Evolutionary conservation across 2,113 vertebrate species (phyloP).

Genomic region (Mellivora capensis): DNA sequence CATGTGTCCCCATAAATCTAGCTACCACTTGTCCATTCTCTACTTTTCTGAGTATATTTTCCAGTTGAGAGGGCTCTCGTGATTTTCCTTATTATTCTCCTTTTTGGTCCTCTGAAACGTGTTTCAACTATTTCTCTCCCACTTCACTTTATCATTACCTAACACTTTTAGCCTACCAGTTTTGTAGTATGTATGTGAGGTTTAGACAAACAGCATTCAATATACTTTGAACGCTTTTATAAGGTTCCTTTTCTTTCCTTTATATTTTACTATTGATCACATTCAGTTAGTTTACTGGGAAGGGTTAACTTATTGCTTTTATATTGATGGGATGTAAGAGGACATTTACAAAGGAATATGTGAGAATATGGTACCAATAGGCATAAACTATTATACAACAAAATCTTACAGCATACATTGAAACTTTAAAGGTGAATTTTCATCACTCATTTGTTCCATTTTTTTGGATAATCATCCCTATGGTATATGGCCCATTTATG

Average conservation of each 20-base stretch:
- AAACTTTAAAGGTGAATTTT: constrained; percentile 50
- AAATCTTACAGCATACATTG: neutral
- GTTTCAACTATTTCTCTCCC: neutral
- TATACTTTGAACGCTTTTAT: constrained; percentile 13
- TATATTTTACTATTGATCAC: constrained; percentile 25
- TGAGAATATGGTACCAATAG: constrained; percentile 20
- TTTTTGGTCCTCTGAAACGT: constrained; percentile 26
- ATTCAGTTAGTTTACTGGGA: constrained; percentile 38
- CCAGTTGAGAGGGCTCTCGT: neutral
- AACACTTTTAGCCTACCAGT: neutral
- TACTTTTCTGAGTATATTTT: constrained; percentile 42
- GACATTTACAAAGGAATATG: constrained; percentile 28
- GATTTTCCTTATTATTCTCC: neutral
- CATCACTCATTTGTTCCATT: neutral
- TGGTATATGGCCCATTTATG: neutral
- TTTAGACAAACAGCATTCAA: neutral
- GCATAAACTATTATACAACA: neutral
- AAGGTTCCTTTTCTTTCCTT: constrained; percentile 26
- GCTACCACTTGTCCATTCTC: neutral
- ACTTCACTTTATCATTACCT: neutral
- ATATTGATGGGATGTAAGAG: neutral
- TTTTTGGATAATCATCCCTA: neutral
- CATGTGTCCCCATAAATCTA: constrained; percentile 18
- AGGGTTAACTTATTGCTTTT: constrained; percentile 10
- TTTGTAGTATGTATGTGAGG: neutral